Evolutionary conservation across 2,113 vertebrate species (phyloP).

Genomic region (Pluvialis apricaria): DNA sequence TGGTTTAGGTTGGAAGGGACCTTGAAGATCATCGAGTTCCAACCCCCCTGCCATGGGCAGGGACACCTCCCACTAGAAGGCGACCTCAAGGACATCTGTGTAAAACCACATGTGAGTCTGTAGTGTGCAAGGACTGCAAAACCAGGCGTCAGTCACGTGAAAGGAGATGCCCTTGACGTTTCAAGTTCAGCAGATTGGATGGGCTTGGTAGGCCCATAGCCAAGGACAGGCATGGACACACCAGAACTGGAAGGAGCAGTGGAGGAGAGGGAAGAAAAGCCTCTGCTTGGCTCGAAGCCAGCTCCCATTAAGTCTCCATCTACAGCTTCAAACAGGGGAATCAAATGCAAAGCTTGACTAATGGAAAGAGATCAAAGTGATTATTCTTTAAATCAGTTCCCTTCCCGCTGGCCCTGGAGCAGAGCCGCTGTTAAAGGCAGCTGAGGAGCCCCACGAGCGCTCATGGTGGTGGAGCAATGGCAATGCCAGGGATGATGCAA

Average conservation of each 20-base stretch:
- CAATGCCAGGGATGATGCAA: background rate
- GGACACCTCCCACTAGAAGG: no score
- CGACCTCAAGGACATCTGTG: background rate
- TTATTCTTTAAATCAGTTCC: conserved; percentile 31
- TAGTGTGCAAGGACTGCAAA: background rate
- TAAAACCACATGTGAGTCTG: fast-evolving
- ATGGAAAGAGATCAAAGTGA: conserved; percentile 47
- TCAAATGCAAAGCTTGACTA: conserved; percentile 45
- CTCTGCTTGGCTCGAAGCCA: conserved; percentile 10
- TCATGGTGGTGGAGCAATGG: background rate
- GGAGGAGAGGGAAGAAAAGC: background rate
- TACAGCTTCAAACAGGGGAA: background rate
- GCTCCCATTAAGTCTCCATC: conserved; percentile 37
- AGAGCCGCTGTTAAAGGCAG: background rate
- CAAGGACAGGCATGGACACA: background rate
- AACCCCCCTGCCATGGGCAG: no score
- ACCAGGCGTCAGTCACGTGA: background rate
- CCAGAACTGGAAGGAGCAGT: background rate
- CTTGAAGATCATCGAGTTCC: no score
- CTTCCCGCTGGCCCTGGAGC: background rate
- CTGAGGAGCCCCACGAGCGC: background rate
- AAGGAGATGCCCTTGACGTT: background rate
- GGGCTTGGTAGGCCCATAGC: background rate
- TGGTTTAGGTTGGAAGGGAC: no score
- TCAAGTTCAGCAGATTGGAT: background rate